Conservation (phyloP, 2,888 invertebrate genomes). For the Ceriagrion tenellum region DNA sequence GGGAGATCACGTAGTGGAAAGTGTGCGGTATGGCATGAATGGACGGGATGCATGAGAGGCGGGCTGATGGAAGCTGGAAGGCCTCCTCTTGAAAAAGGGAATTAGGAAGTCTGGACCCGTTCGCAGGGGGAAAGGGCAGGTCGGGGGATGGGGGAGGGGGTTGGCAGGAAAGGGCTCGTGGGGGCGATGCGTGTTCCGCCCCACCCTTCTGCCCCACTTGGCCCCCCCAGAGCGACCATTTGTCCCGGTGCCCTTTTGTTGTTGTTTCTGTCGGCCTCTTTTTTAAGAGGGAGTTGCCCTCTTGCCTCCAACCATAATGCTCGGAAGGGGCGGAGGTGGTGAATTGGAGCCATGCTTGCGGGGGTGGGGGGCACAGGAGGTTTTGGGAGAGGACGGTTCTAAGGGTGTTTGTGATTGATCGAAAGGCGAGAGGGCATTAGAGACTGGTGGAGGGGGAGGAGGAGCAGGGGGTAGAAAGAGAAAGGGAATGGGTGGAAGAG, state of each 20-base stretch:
- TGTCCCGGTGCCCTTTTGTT: slow-evolving; percentile 17
- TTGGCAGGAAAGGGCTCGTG: no score
- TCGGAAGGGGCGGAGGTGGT: no score
- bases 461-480: background rate
- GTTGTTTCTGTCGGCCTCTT: slow-evolving; percentile 36
- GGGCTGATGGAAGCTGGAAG: background rate
- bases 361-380: background rate
- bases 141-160: background rate
- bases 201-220: background rate
- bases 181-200: background rate
- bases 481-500: background rate
- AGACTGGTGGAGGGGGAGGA: background rate
- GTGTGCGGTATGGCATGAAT: slow-evolving; percentile 3
- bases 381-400: background rate
- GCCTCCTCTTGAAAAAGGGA: background rate
- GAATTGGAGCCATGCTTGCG: no score
- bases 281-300: background rate
- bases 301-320: background rate
- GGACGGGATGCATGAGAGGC: background rate
- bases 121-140: background rate
- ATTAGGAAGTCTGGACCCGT: slow-evolving; percentile 1
- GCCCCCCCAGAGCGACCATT: slow-evolving; percentile 17
- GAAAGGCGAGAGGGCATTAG: slow-evolving; percentile 8
- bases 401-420: background rate
- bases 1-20: background rate